These are phyloP conservation scores for Hydrolagus colliei DNA, from an alignment of 2,797 vertebrate genomes.

Conservation along the genomic window DNA sequence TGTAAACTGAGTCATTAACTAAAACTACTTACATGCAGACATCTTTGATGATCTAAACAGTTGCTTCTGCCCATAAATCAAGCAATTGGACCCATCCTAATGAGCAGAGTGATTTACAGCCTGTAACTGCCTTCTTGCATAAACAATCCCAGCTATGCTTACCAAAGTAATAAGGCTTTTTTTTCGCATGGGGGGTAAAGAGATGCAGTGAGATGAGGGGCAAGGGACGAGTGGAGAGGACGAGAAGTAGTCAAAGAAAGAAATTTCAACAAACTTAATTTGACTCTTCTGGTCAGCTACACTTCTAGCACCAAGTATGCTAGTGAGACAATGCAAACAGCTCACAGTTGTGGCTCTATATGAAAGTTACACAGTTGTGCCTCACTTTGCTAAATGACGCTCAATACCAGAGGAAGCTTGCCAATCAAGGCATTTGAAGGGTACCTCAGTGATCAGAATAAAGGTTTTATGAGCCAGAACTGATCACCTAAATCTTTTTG, in stretches of 20 bases:
- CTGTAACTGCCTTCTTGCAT: slow-evolving; percentile 53
- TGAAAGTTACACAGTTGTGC: too few relatives aligned
- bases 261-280: slow-evolving; percentile 43
- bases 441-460: too few relatives aligned
- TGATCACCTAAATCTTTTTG: background rate
- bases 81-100: slow-evolving; percentile 58
- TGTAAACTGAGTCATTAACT: slow-evolving; percentile 33
- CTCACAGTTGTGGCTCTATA: too few relatives aligned
- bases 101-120: slow-evolving; percentile 63
- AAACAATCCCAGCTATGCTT: slow-evolving; percentile 46
- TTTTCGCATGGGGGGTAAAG: slow-evolving; percentile 39
- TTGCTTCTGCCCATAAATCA: slow-evolving; percentile 61
- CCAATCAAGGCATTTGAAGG: background rate
- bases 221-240: background rate
- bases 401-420: background rate
- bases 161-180: slow-evolving; percentile 43
- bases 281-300: slow-evolving; percentile 46
- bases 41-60: slow-evolving; percentile 49
- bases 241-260: slow-evolving; percentile 33
- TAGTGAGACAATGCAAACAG: background rate
- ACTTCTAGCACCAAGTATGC: slow-evolving; percentile 33
- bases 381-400: background rate
- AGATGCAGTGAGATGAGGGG: background rate
- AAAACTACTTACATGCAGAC: slow-evolving; percentile 41
- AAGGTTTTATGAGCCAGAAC: background rate